Percentiles rank a stretch among this genome's conserved stretches.
These are phyloP conservation scores for Tragopan temminckii DNA, from an alignment of 2,797 vertebrate genomes.

Conservation along the genomic window DNA sequence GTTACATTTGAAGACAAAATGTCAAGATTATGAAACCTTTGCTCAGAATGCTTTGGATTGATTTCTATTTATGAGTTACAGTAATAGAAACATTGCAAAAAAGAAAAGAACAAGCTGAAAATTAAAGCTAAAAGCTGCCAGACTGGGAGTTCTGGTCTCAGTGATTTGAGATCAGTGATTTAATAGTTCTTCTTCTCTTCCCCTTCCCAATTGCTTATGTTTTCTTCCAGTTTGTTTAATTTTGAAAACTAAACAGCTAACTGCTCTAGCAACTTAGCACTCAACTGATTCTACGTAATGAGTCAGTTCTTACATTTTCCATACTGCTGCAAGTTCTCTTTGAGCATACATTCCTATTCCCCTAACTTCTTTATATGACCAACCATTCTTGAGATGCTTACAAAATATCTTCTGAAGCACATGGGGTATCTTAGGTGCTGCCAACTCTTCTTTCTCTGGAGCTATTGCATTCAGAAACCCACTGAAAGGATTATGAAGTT, in stretches of 20 bases:
- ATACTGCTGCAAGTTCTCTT: neutral
- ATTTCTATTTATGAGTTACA: constrained; percentile 10
- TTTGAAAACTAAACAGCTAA: neutral
- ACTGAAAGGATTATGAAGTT: neutral
- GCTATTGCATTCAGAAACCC: constrained; percentile 3
- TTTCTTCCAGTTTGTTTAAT: neutral
- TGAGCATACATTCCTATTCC: neutral
- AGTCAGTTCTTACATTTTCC: neutral
- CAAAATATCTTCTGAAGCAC: constrained; percentile 20
- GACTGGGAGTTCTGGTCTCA: neutral
- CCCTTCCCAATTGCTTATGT: neutral
- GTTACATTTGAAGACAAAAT: neutral
- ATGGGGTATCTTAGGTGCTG: neutral
- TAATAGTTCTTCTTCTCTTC: neutral
- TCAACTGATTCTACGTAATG: neutral
- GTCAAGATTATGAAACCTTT: neutral
- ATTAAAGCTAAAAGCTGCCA: neutral
- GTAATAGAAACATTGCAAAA: neutral
- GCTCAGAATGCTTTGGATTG: neutral
- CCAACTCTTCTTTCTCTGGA: constrained; percentile 34
- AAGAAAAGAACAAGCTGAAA: neutral
- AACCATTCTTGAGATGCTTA: neutral
- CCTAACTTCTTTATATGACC: neutral
- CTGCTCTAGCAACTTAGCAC: neutral
- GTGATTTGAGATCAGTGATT: neutral